phyloP scores from a whole-genome alignment of 2,797 vertebrate species.

The Astyanax mexicanus region DNA sequence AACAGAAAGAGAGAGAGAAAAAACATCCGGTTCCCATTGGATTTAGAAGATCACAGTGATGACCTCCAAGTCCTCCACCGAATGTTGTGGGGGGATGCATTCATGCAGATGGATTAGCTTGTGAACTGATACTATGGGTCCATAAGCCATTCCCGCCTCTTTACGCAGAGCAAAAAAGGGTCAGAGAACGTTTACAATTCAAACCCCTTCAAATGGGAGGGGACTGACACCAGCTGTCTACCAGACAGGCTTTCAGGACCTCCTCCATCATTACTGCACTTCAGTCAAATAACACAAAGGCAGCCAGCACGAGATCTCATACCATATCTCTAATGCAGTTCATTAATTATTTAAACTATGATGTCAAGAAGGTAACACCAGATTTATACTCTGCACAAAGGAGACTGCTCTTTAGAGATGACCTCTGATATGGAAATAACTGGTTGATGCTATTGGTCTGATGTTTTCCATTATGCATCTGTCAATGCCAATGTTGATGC shows the following conservation, averaged over 20 bases:
- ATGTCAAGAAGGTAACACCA: neutral
- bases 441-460: no score
- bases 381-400: no score
- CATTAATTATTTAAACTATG: neutral
- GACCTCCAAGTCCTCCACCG: neutral
- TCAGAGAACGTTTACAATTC: conserved; percentile 63
- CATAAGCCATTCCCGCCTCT: conserved; percentile 47
- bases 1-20: neutral
- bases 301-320: neutral
- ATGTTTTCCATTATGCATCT: no score
- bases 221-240: conserved; percentile 64
- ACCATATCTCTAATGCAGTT: neutral
- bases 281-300: neutral
- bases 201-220: conserved; percentile 53
- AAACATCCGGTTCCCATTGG: neutral
- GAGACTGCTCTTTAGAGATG: no score
- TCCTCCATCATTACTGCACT: conserved; percentile 14
- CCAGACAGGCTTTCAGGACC: conserved; percentile 53
- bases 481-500: no score
- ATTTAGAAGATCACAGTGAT: neutral
- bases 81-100: neutral
- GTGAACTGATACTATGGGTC: conserved; percentile 29
- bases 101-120: conserved; percentile 17
- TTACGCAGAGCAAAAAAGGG: conserved; percentile 52
- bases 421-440: no score